Percentiles rank a stretch among this genome's conserved stretches.
Evolutionary conservation across 2,888 invertebrate species (phyloP).

Genomic region (Parnassius mnemosyne): DNA sequence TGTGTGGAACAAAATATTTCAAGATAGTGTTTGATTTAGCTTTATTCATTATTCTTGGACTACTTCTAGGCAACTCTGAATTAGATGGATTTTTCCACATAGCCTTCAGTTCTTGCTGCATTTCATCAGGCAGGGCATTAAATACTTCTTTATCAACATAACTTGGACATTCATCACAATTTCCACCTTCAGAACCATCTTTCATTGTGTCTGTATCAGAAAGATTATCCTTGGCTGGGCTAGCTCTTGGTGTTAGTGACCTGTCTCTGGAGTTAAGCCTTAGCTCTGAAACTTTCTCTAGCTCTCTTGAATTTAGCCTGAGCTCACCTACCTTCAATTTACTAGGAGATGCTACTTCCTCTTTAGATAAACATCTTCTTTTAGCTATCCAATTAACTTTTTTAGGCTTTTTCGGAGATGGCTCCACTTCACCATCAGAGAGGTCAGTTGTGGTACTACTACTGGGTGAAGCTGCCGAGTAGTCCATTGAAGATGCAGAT

Average conservation of each 20-base stretch:
- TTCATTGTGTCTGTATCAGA: constrained; percentile 69
- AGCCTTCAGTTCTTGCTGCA: constrained; percentile 87
- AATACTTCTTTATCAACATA: constrained; percentile 85
- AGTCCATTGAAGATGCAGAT: constrained; percentile 70
- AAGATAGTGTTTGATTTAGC: constrained; percentile 82
- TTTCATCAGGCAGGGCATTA: constrained; percentile 84
- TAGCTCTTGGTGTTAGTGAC: constrained; percentile 69
- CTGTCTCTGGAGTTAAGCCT: constrained; percentile 70
- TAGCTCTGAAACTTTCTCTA: constrained; percentile 77
- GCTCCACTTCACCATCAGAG: constrained; percentile 85
- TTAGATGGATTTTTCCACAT: constrained; percentile 82
- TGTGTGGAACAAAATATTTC: constrained; percentile 85
- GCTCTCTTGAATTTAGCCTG: constrained; percentile 82
- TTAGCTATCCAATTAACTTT: constrained; percentile 76
- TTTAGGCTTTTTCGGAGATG: constrained; percentile 87
- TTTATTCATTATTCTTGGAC: constrained; percentile 76
- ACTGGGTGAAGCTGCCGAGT: constrained; percentile 70
- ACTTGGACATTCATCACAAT: constrained; percentile 81
- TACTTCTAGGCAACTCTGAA: constrained; percentile 63
- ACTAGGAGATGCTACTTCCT: constrained; percentile 83
- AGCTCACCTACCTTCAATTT: constrained; percentile 85
- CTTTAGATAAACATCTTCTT: constrained; percentile 69
- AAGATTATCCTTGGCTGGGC: constrained; percentile 68
- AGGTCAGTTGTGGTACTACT: constrained; percentile 80
- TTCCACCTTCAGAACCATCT: constrained; percentile 59